Evolutionary conservation across 2,797 vertebrate species (phyloP).

Genomic region (Poeciliopsis gracilis): DNA sequence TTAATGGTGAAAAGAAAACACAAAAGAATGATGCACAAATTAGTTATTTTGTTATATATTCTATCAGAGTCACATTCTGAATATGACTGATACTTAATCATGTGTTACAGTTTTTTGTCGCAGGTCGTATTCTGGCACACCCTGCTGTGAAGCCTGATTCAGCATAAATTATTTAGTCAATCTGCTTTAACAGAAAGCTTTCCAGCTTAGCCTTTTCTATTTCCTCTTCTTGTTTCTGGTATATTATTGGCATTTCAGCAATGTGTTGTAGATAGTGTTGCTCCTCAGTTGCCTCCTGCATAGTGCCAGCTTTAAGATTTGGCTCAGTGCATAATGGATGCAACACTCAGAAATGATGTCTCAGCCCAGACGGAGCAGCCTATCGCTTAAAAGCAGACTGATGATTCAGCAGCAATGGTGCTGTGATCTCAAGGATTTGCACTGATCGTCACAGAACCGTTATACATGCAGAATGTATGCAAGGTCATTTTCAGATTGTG

Average conservation of each 20-base stretch:
- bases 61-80: constrained; percentile 5
- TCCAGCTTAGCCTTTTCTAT: constrained; percentile 1
- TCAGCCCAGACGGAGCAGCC: constrained; percentile 58
- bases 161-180: constrained; percentile 62
- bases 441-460: constrained; percentile 35
- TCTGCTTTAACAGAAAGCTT: constrained; percentile 9
- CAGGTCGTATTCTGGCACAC: constrained; percentile 32
- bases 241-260: constrained; percentile 25
- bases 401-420: constrained; percentile 73
- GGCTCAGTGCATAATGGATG: constrained; percentile 46
- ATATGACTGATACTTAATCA: constrained; percentile 14
- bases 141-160: constrained; percentile 40
- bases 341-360: constrained; percentile 47
- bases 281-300: constrained; percentile 18
- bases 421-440: constrained; percentile 30
- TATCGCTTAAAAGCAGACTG: constrained; percentile 58
- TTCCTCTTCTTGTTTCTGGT: background rate
- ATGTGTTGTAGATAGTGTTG: constrained; percentile 1
- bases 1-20: background rate
- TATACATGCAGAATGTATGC: constrained; percentile 39
- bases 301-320: constrained; percentile 35
- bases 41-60: constrained; percentile 3
- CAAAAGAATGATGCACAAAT: constrained; percentile 9
- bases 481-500: background rate
- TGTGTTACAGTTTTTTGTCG: constrained; percentile 29